Evolutionary conservation across 2,797 vertebrate genomes (phyloP).

Genomic region (Anguilla pacifica): DNA sequence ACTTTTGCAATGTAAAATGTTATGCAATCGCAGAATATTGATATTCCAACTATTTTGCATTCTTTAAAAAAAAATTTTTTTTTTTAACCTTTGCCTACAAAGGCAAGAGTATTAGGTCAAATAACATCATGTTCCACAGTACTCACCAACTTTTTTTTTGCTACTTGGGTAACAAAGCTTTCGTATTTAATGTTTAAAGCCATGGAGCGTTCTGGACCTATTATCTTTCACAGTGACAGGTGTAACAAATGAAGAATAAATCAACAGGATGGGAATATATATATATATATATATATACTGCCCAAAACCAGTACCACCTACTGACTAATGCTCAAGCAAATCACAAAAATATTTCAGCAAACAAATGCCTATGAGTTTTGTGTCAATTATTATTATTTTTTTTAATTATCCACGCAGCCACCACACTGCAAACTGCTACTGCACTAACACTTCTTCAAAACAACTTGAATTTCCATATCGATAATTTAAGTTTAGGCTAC

Average conservation of each 20-base stretch:
- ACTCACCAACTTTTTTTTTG: neutral
- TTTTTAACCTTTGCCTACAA: neutral
- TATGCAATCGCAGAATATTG: neutral
- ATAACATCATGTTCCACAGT: neutral
- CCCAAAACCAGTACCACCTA: neutral
- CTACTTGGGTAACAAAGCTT: neutral
- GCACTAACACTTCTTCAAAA: neutral
- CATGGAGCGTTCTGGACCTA: neutral
- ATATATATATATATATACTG: neutral
- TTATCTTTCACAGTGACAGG: neutral
- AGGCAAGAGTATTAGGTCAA: constrained; percentile 1
- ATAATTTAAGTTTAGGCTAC: neutral
- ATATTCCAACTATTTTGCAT: neutral
- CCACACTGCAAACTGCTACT: neutral
- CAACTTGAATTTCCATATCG: no score
- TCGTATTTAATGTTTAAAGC: neutral
- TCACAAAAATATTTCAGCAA: neutral
- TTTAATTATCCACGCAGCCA: neutral
- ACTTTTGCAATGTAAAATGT: neutral
- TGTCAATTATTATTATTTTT: neutral
- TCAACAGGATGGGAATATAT: neutral
- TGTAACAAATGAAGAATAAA: neutral
- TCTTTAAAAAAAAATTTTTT: neutral
- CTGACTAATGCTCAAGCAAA: neutral
- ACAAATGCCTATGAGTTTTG: neutral